phyloP scores from a whole-genome alignment of 2,113 vertebrate species.

The Odontophorus gujanensis region DNA sequence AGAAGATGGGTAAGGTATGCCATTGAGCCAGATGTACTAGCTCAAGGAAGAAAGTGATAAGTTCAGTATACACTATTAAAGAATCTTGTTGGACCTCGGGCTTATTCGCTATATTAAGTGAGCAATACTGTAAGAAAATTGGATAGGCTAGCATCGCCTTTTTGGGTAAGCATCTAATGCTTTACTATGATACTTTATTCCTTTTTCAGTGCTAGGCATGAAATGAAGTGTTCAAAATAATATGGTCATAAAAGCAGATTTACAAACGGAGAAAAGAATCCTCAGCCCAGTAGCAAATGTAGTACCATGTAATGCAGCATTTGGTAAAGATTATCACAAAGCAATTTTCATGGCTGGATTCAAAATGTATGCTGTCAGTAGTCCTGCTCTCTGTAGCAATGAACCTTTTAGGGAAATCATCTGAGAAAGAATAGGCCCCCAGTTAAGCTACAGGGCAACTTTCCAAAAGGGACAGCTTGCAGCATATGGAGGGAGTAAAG shows the following conservation, averaged over 20 bases:
- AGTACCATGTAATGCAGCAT: constrained; percentile 13
- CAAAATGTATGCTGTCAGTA: neutral
- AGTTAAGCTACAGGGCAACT: neutral
- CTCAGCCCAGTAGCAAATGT: constrained; percentile 21
- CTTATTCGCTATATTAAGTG: neutral
- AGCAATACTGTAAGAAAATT: constrained; percentile 31
- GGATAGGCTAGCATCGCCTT: constrained; percentile 8
- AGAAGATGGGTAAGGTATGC: constrained; percentile 14
- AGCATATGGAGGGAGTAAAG: constrained; percentile 7
- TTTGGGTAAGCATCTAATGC: constrained; percentile 36
- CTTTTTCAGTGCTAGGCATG: constrained; percentile 20
- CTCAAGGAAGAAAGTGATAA: constrained; percentile 9
- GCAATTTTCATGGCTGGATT: constrained; percentile 43
- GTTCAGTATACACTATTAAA: neutral
- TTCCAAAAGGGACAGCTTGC: neutral
- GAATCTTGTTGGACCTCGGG: neutral
- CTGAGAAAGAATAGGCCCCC: constrained; percentile 12
- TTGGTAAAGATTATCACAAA: constrained; percentile 37
- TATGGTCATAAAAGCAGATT: constrained; percentile 36
- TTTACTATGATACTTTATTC: constrained; percentile 14
- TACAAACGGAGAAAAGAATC: constrained; percentile 42
- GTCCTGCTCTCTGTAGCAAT: constrained; percentile 7
- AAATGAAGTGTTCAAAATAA: constrained; percentile 56
- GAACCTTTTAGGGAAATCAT: constrained; percentile 26
- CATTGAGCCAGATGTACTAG: too few species aligned